A percentile compares a stretch with the other conserved stretches of the same genome.
Evolutionary conservation across 2,888 invertebrate species (phyloP).

Genomic region (Podotricha telesiphe): DNA sequence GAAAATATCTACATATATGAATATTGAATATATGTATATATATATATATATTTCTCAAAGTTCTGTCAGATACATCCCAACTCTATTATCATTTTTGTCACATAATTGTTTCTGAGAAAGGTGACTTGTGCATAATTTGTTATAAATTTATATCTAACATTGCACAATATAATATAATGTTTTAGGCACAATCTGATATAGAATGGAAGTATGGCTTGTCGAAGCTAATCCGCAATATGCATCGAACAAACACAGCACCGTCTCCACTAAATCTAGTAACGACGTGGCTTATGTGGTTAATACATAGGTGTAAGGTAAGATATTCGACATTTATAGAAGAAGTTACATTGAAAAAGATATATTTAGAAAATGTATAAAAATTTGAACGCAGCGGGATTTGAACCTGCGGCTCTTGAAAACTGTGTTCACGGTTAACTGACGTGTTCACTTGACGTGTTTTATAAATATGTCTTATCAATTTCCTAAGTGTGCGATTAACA

Average conservation of each 20-base stretch:
- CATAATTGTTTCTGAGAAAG: background rate
- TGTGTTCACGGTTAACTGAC: no score
- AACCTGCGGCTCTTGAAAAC: no score
- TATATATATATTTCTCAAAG: no score
- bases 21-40: no score
- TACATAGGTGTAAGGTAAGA: constrained; percentile 89
- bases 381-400: no score
- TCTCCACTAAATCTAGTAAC: constrained; percentile 98
- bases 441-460: no score
- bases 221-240: constrained; percentile 99
- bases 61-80: background rate
- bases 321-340: background rate
- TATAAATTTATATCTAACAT: background rate
- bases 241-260: constrained; percentile 97
- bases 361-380: no score
- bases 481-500: no score
- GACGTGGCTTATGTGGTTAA: constrained; percentile 94
- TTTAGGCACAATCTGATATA: constrained; percentile 98
- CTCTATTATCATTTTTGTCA: background rate
- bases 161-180: constrained; percentile 37
- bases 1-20: no score
- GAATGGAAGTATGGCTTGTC: constrained; percentile 99
- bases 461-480: no score
- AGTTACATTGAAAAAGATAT: no score
- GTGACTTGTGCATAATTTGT: no score